Conservation (phyloP, 2,113 vertebrate species). For the Misgurnus mizolepis region DNA sequence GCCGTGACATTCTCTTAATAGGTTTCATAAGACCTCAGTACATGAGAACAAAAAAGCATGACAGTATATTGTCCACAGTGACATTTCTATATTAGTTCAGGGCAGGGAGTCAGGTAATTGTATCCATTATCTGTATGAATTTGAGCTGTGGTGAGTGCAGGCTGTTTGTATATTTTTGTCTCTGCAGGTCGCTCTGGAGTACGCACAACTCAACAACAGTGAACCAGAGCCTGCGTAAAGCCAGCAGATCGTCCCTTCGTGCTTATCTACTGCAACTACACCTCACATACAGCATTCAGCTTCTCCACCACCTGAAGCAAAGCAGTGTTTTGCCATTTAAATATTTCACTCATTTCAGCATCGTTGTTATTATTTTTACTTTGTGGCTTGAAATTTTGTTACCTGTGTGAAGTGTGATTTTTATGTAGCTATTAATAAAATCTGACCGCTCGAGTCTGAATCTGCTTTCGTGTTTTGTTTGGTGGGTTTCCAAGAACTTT, state of each 20-base stretch:
- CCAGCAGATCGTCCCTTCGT: background rate
- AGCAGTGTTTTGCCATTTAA: background rate
- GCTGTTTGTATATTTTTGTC: constrained; percentile 15
- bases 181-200: constrained; percentile 66
- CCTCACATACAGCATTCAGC: constrained; percentile 12
- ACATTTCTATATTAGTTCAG: background rate
- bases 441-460: background rate
- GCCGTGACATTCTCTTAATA: background rate
- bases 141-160: background rate
- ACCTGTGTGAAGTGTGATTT: constrained; percentile 1
- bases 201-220: constrained; percentile 69
- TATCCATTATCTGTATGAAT: background rate
- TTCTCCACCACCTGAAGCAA: constrained; percentile 28
- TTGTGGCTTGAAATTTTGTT: background rate
- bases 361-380: background rate
- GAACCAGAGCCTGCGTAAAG: constrained; percentile 32
- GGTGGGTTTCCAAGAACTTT: no score
- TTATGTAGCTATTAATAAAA: constrained; percentile 15
- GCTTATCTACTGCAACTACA: constrained; percentile 12
- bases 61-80: background rate
- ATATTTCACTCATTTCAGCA: background rate
- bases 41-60: background rate
- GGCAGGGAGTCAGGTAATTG: background rate
- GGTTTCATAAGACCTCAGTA: background rate
- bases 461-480: background rate